Conservation (phyloP, 2,888 invertebrate genomes). For the Hydrotaea diabolus region DNA sequence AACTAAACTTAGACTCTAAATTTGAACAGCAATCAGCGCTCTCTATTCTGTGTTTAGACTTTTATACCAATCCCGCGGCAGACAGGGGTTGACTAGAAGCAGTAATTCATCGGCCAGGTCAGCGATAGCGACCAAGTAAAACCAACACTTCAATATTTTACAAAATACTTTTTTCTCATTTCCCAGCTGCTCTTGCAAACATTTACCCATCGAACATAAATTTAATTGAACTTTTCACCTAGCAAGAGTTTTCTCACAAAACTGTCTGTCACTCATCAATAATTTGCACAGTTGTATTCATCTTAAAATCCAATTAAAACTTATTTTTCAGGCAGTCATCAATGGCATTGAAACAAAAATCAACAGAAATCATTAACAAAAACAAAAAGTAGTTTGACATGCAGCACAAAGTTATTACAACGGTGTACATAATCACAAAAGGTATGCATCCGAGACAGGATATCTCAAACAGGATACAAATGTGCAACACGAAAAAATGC, state of each 20-base stretch:
- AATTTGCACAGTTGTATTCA: slow-evolving; percentile 21
- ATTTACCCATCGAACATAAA: slow-evolving; percentile 18
- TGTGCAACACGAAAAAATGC: not conserved
- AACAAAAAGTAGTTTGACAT: slow-evolving; percentile 2
- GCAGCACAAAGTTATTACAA: not conserved
- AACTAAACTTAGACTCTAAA: too few relatives aligned
- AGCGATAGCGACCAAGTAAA: too few relatives aligned
- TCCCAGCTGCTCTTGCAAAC: too few relatives aligned
- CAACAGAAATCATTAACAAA: slow-evolving; percentile 27
- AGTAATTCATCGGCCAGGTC: too few relatives aligned
- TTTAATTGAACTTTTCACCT: slow-evolving; percentile 8
- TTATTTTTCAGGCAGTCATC: slow-evolving; percentile 20
- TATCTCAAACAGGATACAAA: not conserved
- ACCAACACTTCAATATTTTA: too few relatives aligned
- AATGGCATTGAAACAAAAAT: slow-evolving; percentile 4
- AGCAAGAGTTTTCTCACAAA: slow-evolving; percentile 14
- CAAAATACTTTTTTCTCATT: not conserved
- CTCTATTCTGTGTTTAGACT: too few relatives aligned
- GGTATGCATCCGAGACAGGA: not conserved
- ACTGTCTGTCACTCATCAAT: slow-evolving; percentile 33
- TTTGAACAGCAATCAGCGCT: too few relatives aligned
- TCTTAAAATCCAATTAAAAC: slow-evolving; percentile 39
- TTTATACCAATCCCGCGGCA: too few relatives aligned
- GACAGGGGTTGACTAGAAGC: too few relatives aligned
- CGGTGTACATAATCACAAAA: not conserved